Evolutionary conservation across 2,888 invertebrate genomes (phyloP).

Genomic region (Molorchus minor): DNA sequence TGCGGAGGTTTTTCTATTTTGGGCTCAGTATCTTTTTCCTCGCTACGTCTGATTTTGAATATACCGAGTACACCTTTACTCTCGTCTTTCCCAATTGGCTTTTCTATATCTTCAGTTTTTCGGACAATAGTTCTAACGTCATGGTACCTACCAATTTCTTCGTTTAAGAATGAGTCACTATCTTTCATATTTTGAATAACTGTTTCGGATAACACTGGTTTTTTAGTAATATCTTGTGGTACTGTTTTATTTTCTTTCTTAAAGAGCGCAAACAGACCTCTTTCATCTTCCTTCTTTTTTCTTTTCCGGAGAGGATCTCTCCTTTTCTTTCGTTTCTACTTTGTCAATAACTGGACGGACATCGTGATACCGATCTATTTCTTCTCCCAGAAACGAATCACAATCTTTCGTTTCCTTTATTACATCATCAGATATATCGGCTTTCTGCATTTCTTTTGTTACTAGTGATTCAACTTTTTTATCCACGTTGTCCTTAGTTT

Average conservation of each 20-base stretch:
- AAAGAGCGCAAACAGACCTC: slow-evolving; percentile 42
- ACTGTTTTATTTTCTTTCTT: slow-evolving; percentile 27
- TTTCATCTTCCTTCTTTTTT: slow-evolving; percentile 12
- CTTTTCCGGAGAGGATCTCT: slow-evolving; percentile 7
- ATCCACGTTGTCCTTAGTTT: slow-evolving; percentile 6
- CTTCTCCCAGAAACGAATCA: slow-evolving; percentile 38
- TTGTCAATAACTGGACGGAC: slow-evolving; percentile 35
- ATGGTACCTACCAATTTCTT: slow-evolving; percentile 44
- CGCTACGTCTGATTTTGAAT: too few relatives aligned
- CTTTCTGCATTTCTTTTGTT: too few relatives aligned
- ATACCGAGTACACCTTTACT: too few relatives aligned
- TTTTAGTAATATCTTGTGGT: background rate
- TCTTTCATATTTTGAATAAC: slow-evolving; percentile 31
- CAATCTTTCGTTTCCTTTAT: slow-evolving; percentile 29
- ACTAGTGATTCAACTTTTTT: too few relatives aligned
- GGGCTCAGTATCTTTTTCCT: too few relatives aligned
- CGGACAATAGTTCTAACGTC: slow-evolving; percentile 34
- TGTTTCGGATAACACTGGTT: background rate
- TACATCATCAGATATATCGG: slow-evolving; percentile 23
- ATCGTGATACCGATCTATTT: slow-evolving; percentile 46
- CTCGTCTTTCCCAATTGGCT: too few relatives aligned
- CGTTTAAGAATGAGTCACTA: slow-evolving; percentile 38
- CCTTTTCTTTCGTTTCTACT: slow-evolving; percentile 2
- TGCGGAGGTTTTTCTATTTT: slow-evolving; percentile 3
- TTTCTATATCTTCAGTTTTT: too few relatives aligned